Evolutionary conservation across 2,888 invertebrate genomes (phyloP).

Genomic region (Pheosia gnoma): DNA sequence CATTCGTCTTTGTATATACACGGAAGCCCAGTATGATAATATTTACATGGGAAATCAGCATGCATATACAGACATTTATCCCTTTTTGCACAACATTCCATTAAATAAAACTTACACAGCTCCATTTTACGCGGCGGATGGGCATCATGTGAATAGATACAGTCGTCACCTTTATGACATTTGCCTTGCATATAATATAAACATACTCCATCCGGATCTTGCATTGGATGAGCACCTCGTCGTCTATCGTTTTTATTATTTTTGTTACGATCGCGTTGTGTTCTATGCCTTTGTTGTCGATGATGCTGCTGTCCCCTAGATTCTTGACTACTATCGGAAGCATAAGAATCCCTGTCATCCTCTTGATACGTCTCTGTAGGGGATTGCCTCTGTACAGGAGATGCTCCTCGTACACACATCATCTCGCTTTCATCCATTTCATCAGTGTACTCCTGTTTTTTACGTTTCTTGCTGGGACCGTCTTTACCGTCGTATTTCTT

Average conservation of each 20-base stretch:
- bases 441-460: conserved; percentile 81
- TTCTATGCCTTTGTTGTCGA: conserved; percentile 70
- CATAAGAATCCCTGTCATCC: conserved; percentile 82
- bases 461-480: conserved; percentile 84
- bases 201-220: conserved; percentile 90
- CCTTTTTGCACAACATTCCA: conserved; percentile 97
- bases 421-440: conserved; percentile 91
- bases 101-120: conserved; percentile 97
- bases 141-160: conserved; percentile 93
- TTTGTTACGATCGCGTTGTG: conserved; percentile 76
- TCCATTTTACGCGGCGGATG: conserved; percentile 94
- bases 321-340: conserved; percentile 83
- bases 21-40: conserved; percentile 95
- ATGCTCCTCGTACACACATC: conserved; percentile 91
- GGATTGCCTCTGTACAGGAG: conserved; percentile 80
- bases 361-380: conserved; percentile 68
- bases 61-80: conserved; percentile 98
- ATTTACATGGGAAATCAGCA: conserved; percentile 98
- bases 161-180: conserved; percentile 93
- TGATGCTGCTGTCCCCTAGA: conserved; percentile 78
- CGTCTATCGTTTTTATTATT: conserved; percentile 80
- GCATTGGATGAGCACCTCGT: conserved; percentile 83
- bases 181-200: conserved; percentile 95
- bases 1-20: conserved; percentile 93
- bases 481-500: conserved; percentile 85